Percentiles rank a stretch among this genome's conserved stretches.
These are phyloP conservation scores for Drosophila aldrichi DNA, from an alignment of 2,888 invertebrate genomes.

Conservation along the genomic window DNA sequence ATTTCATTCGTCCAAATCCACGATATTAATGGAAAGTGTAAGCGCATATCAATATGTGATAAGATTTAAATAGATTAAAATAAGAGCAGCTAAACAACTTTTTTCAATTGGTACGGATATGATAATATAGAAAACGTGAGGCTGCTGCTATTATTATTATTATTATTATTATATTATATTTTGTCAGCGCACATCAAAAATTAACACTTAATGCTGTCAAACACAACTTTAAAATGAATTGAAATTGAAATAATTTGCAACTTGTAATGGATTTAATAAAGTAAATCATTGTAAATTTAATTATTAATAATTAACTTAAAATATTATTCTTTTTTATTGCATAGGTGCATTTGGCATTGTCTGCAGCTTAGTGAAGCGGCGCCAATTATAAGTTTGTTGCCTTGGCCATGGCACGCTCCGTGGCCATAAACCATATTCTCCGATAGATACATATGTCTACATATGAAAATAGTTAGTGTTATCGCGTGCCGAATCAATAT, in stretches of 20 bases:
- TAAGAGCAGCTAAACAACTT: not conserved
- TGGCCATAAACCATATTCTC: constrained; percentile 45
- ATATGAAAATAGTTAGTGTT: constrained; percentile 2
- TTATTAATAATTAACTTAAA: constrained; percentile 3
- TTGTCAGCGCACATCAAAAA: constrained; percentile 1
- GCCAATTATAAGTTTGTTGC: constrained; percentile 49
- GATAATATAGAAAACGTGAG: constrained; percentile 1
- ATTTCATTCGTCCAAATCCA: not conserved
- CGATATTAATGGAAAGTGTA: not conserved
- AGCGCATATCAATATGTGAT: not conserved
- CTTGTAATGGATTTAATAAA: not conserved
- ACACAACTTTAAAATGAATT: constrained; percentile 2
- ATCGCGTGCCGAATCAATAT: constrained; percentile 48
- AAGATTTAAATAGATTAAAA: not conserved
- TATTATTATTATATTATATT: not conserved
- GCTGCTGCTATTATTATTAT: not conserved
- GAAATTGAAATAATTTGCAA: not conserved
- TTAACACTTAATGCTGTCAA: not conserved
- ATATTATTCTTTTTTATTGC: constrained; percentile 6
- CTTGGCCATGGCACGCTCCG: constrained; percentile 41
- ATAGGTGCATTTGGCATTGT: constrained; percentile 3
- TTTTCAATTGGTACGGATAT: not conserved
- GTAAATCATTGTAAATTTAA: not conserved
- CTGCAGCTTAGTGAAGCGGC: constrained; percentile 49
- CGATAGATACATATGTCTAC: constrained; percentile 21